These are phyloP conservation scores for Dicroscelio sp. DNA, from an alignment of 2,888 invertebrate species.

Conservation along the genomic window DNA sequence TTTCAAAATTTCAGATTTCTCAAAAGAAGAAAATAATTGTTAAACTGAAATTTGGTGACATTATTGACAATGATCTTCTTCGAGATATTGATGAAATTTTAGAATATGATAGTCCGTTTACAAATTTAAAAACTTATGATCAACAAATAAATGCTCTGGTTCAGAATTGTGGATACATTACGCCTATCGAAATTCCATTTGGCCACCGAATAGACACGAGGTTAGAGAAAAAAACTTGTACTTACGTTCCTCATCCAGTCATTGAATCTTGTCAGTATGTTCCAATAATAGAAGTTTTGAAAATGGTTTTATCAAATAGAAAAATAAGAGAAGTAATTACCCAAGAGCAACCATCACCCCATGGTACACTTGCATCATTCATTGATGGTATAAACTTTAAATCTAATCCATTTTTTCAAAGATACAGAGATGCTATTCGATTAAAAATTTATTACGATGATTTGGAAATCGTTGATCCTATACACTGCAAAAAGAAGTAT, in stretches of 20 bases:
- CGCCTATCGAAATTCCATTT: conserved; percentile 50
- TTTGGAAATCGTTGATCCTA: conserved; percentile 60
- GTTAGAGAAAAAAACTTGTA: conserved; percentile 46
- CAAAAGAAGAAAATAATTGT: conserved; percentile 12
- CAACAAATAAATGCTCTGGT: conserved; percentile 71
- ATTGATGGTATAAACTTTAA: conserved; percentile 69
- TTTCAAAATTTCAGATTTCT: not conserved
- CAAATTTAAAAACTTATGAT: conserved; percentile 44
- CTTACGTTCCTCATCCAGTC: conserved; percentile 52
- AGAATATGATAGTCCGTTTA: conserved; percentile 55
- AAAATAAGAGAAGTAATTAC: conserved; percentile 60
- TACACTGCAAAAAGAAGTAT: conserved; percentile 54
- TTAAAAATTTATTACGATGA: conserved; percentile 78
- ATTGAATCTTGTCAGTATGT: conserved; percentile 80
- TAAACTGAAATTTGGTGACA: not conserved
- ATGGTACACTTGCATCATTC: conserved; percentile 54
- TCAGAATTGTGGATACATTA: conserved; percentile 57
- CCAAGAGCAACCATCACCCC: conserved; percentile 58
- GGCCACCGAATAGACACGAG: conserved; percentile 62
- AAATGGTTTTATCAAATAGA: conserved; percentile 61
- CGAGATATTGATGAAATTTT: conserved; percentile 34
- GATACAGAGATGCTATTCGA: conserved; percentile 55
- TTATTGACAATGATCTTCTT: not conserved
- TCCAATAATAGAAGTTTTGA: conserved; percentile 65
- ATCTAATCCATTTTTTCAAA: conserved; percentile 63